These are phyloP conservation scores for Thymallus thymallus DNA, from an alignment of 2,113 vertebrate genomes.

Conservation along the genomic window DNA sequence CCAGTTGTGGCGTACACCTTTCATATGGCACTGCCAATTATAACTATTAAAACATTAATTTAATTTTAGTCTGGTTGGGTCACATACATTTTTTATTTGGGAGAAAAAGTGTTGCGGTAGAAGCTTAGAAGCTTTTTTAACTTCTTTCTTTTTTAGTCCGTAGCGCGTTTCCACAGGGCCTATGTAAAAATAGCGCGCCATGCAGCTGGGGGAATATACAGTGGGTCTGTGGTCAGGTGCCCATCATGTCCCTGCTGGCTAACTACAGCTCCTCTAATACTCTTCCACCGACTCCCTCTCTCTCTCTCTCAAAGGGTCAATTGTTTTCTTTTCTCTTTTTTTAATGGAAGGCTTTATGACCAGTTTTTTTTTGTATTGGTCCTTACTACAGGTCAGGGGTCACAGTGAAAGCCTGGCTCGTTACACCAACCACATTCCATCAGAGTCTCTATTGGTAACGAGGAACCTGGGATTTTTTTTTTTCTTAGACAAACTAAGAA, in stretches of 20 bases:
- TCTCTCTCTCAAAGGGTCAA: conserved; percentile 41
- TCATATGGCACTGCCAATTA: conserved; percentile 50
- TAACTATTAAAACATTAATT: conserved; percentile 52
- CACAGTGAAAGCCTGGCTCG: conserved; percentile 34
- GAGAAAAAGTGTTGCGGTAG: conserved; percentile 52
- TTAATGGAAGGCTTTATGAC: conserved; percentile 51
- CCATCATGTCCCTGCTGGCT: conserved; percentile 40
- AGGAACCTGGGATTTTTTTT: conserved; percentile 28
- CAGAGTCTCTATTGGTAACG: conserved; percentile 32
- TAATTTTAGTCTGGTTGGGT: conserved; percentile 50
- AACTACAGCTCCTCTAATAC: conserved; percentile 43
- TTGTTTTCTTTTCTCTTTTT: conserved; percentile 53
- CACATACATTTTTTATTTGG: conserved; percentile 58
- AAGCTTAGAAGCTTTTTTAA: no score
- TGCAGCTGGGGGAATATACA: conserved; percentile 43
- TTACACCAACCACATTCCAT: conserved; percentile 35
- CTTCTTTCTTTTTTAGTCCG: conserved; percentile 37
- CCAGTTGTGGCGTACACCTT: conserved; percentile 23
- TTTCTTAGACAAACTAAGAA: no score
- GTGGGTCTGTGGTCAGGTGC: conserved; percentile 54
- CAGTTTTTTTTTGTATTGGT: conserved; percentile 48
- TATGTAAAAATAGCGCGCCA: conserved; percentile 48
- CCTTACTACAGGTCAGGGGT: conserved; percentile 46
- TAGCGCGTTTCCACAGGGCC: conserved; percentile 58
- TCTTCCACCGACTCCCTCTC: conserved; percentile 24